A percentile compares a stretch with the other conserved stretches of the same genome.
Evolutionary conservation across 2,888 invertebrate species (phyloP).

Genomic region (Coenonympha glycerion): DNA sequence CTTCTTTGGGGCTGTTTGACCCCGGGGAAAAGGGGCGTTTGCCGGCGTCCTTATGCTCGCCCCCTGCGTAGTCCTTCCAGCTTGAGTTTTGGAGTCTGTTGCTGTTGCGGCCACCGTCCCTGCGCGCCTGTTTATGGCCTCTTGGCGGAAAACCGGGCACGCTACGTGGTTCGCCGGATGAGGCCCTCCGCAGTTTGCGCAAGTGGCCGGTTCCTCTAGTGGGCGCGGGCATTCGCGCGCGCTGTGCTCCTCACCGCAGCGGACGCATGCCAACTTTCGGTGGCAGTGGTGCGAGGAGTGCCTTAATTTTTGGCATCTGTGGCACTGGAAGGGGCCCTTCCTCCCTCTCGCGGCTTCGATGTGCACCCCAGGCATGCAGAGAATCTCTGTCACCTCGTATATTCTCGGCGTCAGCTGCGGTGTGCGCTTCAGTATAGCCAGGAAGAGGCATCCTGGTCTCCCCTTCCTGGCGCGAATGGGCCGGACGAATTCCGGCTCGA

Average conservation of each 20-base stretch:
- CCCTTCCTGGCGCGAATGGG: background rate
- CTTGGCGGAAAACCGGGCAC: background rate
- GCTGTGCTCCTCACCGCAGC: slow-evolving; percentile 12
- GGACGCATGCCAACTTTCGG: slow-evolving; percentile 8
- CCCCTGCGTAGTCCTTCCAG: no score
- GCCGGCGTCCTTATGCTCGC: no score
- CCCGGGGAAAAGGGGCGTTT: no score
- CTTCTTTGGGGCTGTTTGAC: no score
- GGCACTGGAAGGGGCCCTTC: slow-evolving; percentile 18
- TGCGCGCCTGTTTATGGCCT: background rate
- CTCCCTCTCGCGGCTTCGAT: slow-evolving; percentile 11
- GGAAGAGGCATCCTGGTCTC: background rate
- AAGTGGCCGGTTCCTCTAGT: slow-evolving; percentile 12
- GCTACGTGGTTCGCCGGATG: slow-evolving; percentile 13
- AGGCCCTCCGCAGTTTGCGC: slow-evolving; percentile 17
- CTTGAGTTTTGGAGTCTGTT: no score
- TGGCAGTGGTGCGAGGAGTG: slow-evolving; percentile 25
- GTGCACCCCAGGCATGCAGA: background rate
- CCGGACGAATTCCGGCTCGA: background rate
- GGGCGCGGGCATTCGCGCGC: slow-evolving; percentile 22
- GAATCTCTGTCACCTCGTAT: background rate
- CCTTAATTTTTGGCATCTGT: slow-evolving; percentile 9
- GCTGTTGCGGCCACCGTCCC: no score
- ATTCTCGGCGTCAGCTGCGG: background rate
- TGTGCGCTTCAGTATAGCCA: background rate